These are phyloP conservation scores for Bos taurus DNA, from an alignment of 2,113 vertebrate genomes.

Conservation along the genomic window ARS-UCD2.0 NC_037342.1:34518001-34518500, in stretches of 20 bases:
- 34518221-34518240: background rate
- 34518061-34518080: too few relatives aligned
- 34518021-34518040: background rate
- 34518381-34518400: background rate
- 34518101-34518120: too few relatives aligned
- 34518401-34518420: background rate
- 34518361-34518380: background rate
- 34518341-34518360: background rate
- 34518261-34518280: background rate
- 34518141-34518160: too few relatives aligned
- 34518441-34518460: background rate
- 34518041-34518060: background rate
- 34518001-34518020: background rate
- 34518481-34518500: background rate
- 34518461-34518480: background rate
- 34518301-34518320: background rate
- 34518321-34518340: background rate
- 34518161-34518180: too few relatives aligned
- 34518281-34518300: background rate
- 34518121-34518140: too few relatives aligned
- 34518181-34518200: background rate
- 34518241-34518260: background rate
- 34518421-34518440: background rate
- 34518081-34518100: too few relatives aligned
- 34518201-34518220: background rate